Base-by-base conservation (phyloP, 2,113 vertebrate species). In the Ceuthmochares aereus region DNA sequence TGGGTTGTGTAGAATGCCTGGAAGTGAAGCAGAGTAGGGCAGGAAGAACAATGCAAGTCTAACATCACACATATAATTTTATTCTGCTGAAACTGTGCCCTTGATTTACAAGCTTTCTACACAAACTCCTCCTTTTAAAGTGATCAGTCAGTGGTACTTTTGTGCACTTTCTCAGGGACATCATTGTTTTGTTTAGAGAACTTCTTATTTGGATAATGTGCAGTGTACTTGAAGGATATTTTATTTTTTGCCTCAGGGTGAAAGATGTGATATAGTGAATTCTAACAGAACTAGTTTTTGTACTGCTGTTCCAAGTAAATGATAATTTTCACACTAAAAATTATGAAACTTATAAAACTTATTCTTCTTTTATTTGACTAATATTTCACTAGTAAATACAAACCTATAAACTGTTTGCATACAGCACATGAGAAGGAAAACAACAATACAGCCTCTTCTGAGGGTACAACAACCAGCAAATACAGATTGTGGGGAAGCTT, bases 1-100 rank as follows among this genome's bases (percentile, higher is more conserved):
- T 84, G 93, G 54, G 70, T 56, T 89, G 66, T 84, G 54, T 25
- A 95, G 91, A 96, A 95, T 96, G 62, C 91, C 94, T 89, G 95
- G 94, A 96, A 97, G 58, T 77, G 81, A 87, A 94, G 58, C 30
- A 63, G 20, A 79, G 36, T 15, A 43, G 15, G 29, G 26, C 64
- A 89, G 91, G 91, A 93, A 90, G 56, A 89, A 67, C 80, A 92
- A 78, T 64, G 22, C 19, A 68, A 27, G 4, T 82, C 43, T 92
- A 89, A 56, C 34, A 91, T 64, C 56, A 36, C 34, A 68, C 11
- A 36, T 75, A 77, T 95, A 92, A 89, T 91, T 96, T 94, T 97
- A 76, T 60, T 94, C 58, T 84, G 21, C 40, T 82, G 80, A 87
- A 95, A 52, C n/a, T 0, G 0, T 60, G 43, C 14, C 69, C 43